Evolutionary conservation across 1,140 invertebrate genomes (phyloP), one percentile per base, ranked within the genome.

Genomic region (Pogonomyrmex californicus): DNA sequence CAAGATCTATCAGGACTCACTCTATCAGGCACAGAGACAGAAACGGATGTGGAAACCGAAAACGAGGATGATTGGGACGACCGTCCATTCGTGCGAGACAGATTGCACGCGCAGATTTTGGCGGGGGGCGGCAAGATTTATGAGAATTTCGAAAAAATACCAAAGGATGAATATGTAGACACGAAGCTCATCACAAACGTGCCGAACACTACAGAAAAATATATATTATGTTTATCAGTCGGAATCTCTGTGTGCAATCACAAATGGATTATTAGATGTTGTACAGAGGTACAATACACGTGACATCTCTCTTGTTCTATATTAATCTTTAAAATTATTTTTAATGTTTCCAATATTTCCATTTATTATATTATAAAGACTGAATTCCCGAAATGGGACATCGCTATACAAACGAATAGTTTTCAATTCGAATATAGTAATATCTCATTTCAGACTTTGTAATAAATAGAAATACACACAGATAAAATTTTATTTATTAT

Each of bases 161-260:
- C 96, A 9, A 92, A 95, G 83, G 94, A 92, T 44, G 96, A 96
- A 14, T 96, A 96, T 76, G 82, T 91, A 0, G 94, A 94, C 2
- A 96, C 95, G 54, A 96, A 95, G 73, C 91, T 96, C 3, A 96
- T 97, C 36, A 96, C 96, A 0, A 96, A 96, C 0, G 92, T 96
- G 49, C 96, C 96, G 1, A 96, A 96, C 78, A 93, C 95, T n/a
- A 96, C 96, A 1, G 96, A 95, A 1, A 97, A 96, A 79, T 96
- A 95, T 87, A 94, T 97, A 49, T 94, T 96, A 44, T 96, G 96
- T 83, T 88, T 97, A 2, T 96, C 96, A 0, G 95, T 95, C 3
- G 95, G 96, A 30, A 96, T 97, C 3, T 86, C 78, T 6, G 83
- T 95, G 0, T 91, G 96, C 12, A 95, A 94, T 86, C 96, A 97